A percentile compares a stretch with the other conserved stretches of the same genome.
These are phyloP conservation scores for Sitta carolinensis DNA, from an alignment of 2,797 vertebrate genomes.

Conservation along the genomic window DNA sequence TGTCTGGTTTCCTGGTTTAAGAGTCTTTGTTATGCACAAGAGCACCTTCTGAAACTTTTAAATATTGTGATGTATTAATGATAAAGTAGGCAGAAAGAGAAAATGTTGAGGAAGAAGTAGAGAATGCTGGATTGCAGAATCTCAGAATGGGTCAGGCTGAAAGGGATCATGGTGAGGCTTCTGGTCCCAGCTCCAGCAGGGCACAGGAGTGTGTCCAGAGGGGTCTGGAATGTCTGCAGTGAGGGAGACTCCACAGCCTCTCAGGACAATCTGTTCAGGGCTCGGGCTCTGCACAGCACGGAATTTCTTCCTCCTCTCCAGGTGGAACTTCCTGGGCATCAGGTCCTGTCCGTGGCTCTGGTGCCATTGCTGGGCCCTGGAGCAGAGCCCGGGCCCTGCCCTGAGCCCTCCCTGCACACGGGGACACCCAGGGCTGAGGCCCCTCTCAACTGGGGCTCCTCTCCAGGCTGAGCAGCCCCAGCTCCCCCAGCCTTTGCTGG, in stretches of 20 bases:
- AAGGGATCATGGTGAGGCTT: rapidly evolving
- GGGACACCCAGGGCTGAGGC: not conserved
- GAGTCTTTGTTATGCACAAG: not conserved
- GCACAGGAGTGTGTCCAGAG: rapidly evolving
- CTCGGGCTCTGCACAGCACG: not conserved
- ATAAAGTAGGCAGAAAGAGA: not conserved
- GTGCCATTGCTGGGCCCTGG: not conserved
- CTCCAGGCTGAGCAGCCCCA: not conserved
- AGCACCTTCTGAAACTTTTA: not conserved
- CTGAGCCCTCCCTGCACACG: not conserved
- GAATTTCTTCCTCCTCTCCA: not conserved
- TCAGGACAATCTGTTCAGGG: rapidly evolving
- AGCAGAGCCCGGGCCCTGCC: not conserved
- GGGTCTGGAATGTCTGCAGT: not conserved
- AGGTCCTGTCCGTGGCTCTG: not conserved
- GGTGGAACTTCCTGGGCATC: not conserved
- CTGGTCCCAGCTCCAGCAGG: not conserved
- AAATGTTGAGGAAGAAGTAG: not conserved
- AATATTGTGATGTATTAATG: not conserved
- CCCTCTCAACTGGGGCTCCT: not conserved
- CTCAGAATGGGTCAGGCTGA: not conserved
- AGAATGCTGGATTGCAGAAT: not conserved
- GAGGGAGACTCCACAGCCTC: not conserved
- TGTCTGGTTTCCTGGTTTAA: not conserved
- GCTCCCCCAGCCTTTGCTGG: not conserved